Evolutionary conservation across 2,888 invertebrate species (phyloP), one percentile per base, ranked within the genome.

Genomic region (Athalia circularis): DNA sequence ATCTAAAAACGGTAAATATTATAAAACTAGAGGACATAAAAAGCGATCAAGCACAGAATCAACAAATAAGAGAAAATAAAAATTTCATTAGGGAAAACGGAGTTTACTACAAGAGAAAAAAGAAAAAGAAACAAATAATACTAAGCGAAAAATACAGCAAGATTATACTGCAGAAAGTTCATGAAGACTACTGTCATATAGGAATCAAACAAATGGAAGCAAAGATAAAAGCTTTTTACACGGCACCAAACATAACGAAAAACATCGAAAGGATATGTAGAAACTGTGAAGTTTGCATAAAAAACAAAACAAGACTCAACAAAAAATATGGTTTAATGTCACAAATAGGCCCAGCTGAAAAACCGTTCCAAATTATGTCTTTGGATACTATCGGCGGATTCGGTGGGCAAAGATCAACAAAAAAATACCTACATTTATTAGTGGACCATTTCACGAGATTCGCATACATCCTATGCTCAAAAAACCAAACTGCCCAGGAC

Each of bases 341-440:
- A 59, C 70, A 70, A 11, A 11, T 70, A 6, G 70, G 70, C n/a
- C 70, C 70, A 43, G 70, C 70, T 6, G 59, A 59, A 45, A 54
- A 43, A 54, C 70, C 70, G 0, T 57, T 70, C 47, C 45, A 70
- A 70, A 15, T 70, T 43, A 59, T 70, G 47, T 70, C 70, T 43
- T 45, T 59, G 45, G 70, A 70, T 5, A 70, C 57, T 5, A 70
- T 70, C 6, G 82, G 82, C 61, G 83, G 83, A 7, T 83, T 84
- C 59, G 80, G 81, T 9, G 81, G 84, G 4, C 65, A 64, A n/a
- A 68, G 81, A 68, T 82, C 83, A 62, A 79, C 81, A 67, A 84
- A 82, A 80, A 81, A 57, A 59, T 57, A 70, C 9, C 47, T 70
- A 70, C 70, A 70, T 47, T 29, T n/a, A 43, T 9, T 70, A 59